These are phyloP conservation scores for Portevinia maculata DNA, from an alignment of 2,888 invertebrate species.

Conservation along the genomic window DNA sequence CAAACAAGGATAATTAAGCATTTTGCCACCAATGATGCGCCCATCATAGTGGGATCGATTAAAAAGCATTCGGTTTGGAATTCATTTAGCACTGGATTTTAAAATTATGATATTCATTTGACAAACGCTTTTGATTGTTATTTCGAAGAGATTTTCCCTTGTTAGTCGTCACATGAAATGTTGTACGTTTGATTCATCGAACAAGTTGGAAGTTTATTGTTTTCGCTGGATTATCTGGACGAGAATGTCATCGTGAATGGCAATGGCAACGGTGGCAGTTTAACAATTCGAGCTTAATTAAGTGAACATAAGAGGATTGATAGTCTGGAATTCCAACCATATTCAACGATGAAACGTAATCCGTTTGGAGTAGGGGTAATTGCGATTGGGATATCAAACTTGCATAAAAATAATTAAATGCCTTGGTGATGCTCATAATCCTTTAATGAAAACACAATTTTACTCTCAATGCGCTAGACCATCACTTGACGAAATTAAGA, in stretches of 20 bases:
- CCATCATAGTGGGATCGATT: background rate
- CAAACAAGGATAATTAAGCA: background rate
- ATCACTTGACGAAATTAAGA: no score
- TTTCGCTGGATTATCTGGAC: background rate
- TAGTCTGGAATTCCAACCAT: background rate
- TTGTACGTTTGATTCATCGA: background rate
- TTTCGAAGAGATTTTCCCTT: background rate
- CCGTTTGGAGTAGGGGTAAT: background rate
- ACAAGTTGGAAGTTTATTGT: background rate
- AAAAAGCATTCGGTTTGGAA: background rate
- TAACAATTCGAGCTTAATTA: slow-evolving; percentile 11
- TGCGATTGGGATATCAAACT: background rate
- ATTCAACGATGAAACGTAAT: background rate
- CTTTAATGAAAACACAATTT: no score
- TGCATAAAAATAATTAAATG: slow-evolving; percentile 1
- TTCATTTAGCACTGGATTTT: background rate
- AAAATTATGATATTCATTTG: slow-evolving; percentile 4
- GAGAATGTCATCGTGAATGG: background rate
- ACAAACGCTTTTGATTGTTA: background rate
- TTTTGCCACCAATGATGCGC: slow-evolving; percentile 5
- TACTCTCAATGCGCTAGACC: no score
- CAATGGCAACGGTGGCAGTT: slow-evolving; percentile 1
- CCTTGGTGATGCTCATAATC: no score
- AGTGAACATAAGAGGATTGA: slow-evolving; percentile 2
- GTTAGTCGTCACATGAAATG: background rate